Percentiles rank a stretch among this genome's conserved stretches.
phyloP scores from a whole-genome alignment of 1,140 invertebrate species.

The Monomorium pharaonis region DNA sequence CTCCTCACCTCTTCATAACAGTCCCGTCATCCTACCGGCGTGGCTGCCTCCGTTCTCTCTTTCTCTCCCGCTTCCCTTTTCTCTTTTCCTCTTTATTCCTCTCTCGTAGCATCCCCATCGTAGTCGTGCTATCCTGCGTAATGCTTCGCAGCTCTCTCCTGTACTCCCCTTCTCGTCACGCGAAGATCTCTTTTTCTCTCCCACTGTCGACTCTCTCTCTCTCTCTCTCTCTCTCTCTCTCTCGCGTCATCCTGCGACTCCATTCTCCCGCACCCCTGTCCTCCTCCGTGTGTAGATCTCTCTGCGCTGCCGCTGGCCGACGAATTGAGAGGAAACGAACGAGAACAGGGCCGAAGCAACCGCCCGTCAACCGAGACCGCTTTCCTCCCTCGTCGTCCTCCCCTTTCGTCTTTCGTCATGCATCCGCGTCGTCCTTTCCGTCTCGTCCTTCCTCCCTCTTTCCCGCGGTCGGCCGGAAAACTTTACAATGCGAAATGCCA shows the following conservation, averaged over 20 bases:
- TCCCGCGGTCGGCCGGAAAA: slow-evolving; percentile 75
- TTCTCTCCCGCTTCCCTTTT: slow-evolving; percentile 13
- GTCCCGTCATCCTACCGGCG: slow-evolving; percentile 65
- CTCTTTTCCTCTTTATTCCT: slow-evolving; percentile 32
- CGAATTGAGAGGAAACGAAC: slow-evolving; percentile 82
- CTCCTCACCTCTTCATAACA: slow-evolving; percentile 74
- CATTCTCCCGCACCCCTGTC: slow-evolving; percentile 43
- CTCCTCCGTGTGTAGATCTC: slow-evolving; percentile 30
- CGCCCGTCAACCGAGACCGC: slow-evolving; percentile 77
- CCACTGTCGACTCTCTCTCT: no score
- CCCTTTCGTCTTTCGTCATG: slow-evolving; percentile 55
- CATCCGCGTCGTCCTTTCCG: slow-evolving; percentile 37
- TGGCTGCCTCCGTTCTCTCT: slow-evolving; percentile 44
- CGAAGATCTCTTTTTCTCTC: slow-evolving; percentile 16
- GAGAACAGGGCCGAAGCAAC: slow-evolving; percentile 79
- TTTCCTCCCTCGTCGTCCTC: slow-evolving; percentile 37
- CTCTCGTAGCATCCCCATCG: slow-evolving; percentile 45
- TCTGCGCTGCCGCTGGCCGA: slow-evolving; percentile 67
- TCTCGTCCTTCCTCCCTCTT: slow-evolving; percentile 39
- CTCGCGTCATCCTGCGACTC: slow-evolving; percentile 65
- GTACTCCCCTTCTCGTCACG: slow-evolving; percentile 18
- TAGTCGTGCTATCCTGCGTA: slow-evolving; percentile 27
- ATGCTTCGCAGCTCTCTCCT: slow-evolving; percentile 29
- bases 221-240: slow-evolving; percentile 8
- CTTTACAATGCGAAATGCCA: slow-evolving; percentile 79